Evolutionary conservation across 2,797 vertebrate species (phyloP).

Genomic region (Tapera naevia): DNA sequence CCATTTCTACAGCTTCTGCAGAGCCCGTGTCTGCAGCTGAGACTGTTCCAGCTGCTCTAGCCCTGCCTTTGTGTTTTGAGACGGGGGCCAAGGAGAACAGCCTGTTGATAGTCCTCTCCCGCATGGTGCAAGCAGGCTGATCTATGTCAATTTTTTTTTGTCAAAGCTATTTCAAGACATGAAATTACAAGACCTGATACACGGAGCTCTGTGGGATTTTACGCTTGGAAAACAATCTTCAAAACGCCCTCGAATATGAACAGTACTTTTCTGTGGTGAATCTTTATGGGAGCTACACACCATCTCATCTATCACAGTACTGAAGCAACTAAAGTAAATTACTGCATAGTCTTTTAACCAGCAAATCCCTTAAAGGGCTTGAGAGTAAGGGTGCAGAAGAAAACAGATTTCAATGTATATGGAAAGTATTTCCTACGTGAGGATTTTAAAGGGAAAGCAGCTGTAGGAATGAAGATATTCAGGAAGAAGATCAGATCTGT

Average conservation of each 20-base stretch:
- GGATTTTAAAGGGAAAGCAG: constrained; percentile 70
- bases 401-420: constrained; percentile 46
- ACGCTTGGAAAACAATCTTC: neutral
- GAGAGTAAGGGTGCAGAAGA: neutral
- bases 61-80: neutral
- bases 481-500: constrained; percentile 68
- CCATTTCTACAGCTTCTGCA: neutral
- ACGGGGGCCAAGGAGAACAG: neutral
- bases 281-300: neutral
- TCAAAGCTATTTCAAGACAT: neutral
- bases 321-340: constrained; percentile 18
- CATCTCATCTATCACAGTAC: neutral
- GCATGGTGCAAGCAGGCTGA: neutral
- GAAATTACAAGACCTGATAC: neutral
- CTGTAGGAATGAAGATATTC: constrained; percentile 65
- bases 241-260: neutral
- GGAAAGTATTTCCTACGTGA: constrained; percentile 59
- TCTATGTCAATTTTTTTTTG: neutral
- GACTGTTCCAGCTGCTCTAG: neutral
- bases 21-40: neutral
- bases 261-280: neutral
- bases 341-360: constrained; percentile 17
- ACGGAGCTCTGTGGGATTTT: neutral
- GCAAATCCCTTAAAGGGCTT: neutral
- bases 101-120: neutral